A percentile compares a stretch with the other conserved stretches of the same genome.
Evolutionary conservation across 1,140 invertebrate species (phyloP).

Genomic region (Apis florea): DNA sequence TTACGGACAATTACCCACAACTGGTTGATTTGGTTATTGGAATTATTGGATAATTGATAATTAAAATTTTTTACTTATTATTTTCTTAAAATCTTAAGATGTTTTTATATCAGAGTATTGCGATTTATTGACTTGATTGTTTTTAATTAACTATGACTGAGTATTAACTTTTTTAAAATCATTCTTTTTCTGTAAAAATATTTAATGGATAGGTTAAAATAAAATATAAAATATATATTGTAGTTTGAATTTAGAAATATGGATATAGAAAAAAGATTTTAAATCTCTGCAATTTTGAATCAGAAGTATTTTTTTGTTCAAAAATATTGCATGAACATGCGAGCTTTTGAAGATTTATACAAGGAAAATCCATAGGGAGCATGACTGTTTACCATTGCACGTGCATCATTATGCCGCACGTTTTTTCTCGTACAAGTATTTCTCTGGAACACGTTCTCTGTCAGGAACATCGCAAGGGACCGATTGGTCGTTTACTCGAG

Average conservation of each 20-base stretch:
- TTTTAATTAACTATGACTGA: not conserved
- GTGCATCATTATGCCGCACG: conserved; percentile 43
- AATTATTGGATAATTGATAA: not conserved
- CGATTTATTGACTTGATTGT: not conserved
- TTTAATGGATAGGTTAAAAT: not conserved
- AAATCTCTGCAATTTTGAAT: not conserved
- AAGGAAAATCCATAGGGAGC: conserved; percentile 9
- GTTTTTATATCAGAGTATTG: not conserved
- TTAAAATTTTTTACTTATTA: too few species aligned
- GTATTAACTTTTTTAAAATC: not conserved
- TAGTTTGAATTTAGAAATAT: not conserved
- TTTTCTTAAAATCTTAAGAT: not conserved
- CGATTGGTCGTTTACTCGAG: conserved; percentile 52
- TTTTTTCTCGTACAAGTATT: conserved; percentile 22
- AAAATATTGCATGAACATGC: conserved; percentile 7
- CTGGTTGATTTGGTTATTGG: not conserved
- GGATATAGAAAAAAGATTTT: too few species aligned
- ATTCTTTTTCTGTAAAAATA: not conserved
- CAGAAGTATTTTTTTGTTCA: too few species aligned
- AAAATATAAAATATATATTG: too few species aligned
- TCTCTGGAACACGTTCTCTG: not conserved
- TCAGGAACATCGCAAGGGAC: conserved; percentile 43
- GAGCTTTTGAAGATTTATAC: conserved; percentile 17
- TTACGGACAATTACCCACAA: not conserved
- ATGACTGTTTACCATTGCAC: conserved; percentile 48